Conservation (phyloP, 2,113 vertebrate species). For the Sinosuthora webbiana region DNA sequence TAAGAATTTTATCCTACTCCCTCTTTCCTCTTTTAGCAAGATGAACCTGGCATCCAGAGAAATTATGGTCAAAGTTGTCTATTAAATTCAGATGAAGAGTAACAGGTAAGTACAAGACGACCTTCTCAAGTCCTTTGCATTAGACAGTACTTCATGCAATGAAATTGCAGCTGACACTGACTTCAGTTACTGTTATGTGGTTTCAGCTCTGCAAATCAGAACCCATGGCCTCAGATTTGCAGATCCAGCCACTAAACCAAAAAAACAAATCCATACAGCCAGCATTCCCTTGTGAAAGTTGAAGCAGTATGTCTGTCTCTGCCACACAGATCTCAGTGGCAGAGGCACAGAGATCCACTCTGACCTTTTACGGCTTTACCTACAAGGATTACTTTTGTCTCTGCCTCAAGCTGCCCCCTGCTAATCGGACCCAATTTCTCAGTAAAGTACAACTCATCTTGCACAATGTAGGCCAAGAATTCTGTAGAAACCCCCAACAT, state of each 20-base stretch:
- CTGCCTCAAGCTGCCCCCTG: background rate
- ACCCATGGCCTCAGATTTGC: background rate
- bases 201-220: background rate
- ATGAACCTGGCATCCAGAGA: background rate
- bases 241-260: background rate
- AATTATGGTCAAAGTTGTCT: background rate
- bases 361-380: background rate
- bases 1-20: background rate
- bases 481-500: background rate
- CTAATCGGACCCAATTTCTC: background rate
- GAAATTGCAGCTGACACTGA: background rate
- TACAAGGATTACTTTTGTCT: background rate
- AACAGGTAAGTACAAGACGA: background rate
- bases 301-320: background rate
- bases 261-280: background rate
- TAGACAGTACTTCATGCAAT: background rate
- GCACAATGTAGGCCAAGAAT: background rate
- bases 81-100: slow-evolving; percentile 2
- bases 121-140: background rate
- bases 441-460: background rate
- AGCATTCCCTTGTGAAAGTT: background rate
- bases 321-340: background rate
- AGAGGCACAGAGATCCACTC: background rate
- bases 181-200: background rate
- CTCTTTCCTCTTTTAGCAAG: background rate